Conservation (phyloP, 2,888 invertebrate species). For the Drosophila anceps region DNA sequence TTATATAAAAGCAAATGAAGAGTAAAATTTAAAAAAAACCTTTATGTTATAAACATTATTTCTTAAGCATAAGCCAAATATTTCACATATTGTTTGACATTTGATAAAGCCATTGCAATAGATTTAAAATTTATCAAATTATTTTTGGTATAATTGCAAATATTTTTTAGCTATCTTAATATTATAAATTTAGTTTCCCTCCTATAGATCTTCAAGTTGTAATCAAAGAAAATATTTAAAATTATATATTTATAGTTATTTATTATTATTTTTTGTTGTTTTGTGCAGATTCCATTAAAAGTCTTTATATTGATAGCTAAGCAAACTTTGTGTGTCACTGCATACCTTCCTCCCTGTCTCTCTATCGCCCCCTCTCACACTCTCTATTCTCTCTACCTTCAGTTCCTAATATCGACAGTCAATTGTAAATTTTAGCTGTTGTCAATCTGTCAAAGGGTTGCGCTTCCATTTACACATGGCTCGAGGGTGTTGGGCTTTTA, state of each 20-base stretch:
- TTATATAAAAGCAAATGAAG: no score
- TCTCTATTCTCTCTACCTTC: background rate
- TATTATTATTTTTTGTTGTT: background rate
- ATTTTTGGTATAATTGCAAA: no score
- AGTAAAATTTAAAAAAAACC: no score
- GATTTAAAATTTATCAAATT: no score
- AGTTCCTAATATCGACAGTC: slow-evolving; percentile 14
- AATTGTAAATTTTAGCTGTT: slow-evolving; percentile 11
- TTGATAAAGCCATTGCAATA: no score
- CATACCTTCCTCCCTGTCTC: background rate
- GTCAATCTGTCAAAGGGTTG: slow-evolving; percentile 46
- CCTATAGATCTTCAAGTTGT: no score
- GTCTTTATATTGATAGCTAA: background rate
- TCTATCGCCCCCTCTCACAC: background rate
- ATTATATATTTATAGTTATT: background rate
- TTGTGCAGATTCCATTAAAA: background rate
- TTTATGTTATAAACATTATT: no score
- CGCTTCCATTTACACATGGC: slow-evolving; percentile 15
- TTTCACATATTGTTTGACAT: no score
- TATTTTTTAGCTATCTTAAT: no score
- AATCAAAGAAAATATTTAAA: no score
- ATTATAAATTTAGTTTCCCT: no score
- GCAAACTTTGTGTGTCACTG: background rate
- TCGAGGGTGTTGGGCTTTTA: slow-evolving; percentile 12
- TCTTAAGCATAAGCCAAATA: no score